phyloP scores from a whole-genome alignment of 2,797 vertebrate genomes.

The Sternarchorhynchus goeldii region DNA sequence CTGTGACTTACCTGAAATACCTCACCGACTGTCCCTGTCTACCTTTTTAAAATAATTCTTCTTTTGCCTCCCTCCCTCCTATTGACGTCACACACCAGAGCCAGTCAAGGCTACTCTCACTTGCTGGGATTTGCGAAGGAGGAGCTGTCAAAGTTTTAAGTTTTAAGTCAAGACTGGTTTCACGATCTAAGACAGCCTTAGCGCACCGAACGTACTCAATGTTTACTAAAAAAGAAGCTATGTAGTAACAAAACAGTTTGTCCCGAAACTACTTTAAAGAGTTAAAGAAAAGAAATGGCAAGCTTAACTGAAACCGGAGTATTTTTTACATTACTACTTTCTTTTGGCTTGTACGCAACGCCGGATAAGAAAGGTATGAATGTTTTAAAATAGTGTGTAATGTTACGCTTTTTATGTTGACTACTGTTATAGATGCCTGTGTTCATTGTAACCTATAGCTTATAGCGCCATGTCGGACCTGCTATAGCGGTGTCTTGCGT shows the following conservation, averaged over 20 bases:
- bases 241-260: slow-evolving; percentile 65
- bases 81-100: too few species aligned
- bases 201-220: neutral
- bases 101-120: too few species aligned
- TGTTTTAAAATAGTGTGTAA: slow-evolving; percentile 10
- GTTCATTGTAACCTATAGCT: neutral
- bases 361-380: slow-evolving; percentile 76
- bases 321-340: slow-evolving; percentile 66
- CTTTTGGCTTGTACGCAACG: slow-evolving; percentile 59
- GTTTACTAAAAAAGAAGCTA: neutral
- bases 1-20: slow-evolving; percentile 9
- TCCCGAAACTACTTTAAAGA: slow-evolving; percentile 44
- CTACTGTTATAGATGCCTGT: neutral
- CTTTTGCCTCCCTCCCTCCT: too few species aligned
- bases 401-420: neutral
- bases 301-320: slow-evolving; percentile 63
- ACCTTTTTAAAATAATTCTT: slow-evolving; percentile 64
- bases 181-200: too few species aligned
- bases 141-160: too few species aligned
- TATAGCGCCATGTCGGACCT: slow-evolving; percentile 3
- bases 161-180: too few species aligned
- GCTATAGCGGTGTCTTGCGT: slow-evolving; percentile 9
- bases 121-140: too few species aligned
- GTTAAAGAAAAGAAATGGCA: slow-evolving; percentile 62
- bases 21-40: neutral